A percentile compares a stretch with the other conserved stretches of the same genome.
Evolutionary conservation across 2,797 vertebrate genomes (phyloP).

Genomic region (Amazonetta brasiliensis): DNA sequence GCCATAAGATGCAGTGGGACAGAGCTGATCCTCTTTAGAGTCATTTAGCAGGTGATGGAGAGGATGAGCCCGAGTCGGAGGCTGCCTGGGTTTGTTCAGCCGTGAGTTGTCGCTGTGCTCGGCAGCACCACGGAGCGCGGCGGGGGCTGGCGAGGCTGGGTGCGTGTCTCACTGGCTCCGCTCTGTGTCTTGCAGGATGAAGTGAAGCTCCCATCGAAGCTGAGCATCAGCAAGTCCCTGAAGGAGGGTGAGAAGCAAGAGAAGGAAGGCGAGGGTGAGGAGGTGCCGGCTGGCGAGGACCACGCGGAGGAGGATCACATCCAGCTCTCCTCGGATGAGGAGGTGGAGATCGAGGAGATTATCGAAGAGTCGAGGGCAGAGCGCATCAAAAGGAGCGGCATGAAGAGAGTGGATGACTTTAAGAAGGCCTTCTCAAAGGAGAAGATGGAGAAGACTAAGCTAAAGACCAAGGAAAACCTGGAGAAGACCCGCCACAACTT

Average conservation of each 20-base stretch:
- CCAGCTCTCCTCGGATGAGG: slow-evolving; percentile 90
- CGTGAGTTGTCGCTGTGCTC: not conserved
- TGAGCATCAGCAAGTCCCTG: slow-evolving; percentile 90
- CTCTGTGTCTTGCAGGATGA: slow-evolving; percentile 85
- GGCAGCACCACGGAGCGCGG: fast-evolving
- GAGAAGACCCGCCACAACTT: slow-evolving; percentile 95
- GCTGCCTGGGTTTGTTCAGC: not conserved
- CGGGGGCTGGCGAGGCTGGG: not conserved
- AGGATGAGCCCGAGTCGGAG: not conserved
- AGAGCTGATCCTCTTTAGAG: not conserved
- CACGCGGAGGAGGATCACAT: slow-evolving; percentile 82
- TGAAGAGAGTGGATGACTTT: slow-evolving; percentile 92
- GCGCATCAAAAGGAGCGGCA: slow-evolving; percentile 90
- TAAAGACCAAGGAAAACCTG: slow-evolving; percentile 92
- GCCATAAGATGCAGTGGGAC: not conserved
- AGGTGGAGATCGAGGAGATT: slow-evolving; percentile 95
- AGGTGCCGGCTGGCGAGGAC: slow-evolving; percentile 81
- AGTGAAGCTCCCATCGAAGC: slow-evolving; percentile 90
- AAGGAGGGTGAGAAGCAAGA: slow-evolving; percentile 80
- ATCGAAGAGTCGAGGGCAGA: slow-evolving; percentile 94
- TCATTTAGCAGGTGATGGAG: not conserved
- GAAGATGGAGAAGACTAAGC: slow-evolving; percentile 94
- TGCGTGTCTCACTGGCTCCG: slow-evolving; percentile 41
- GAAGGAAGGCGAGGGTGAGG: slow-evolving; percentile 84
- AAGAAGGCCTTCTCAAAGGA: slow-evolving; percentile 98